These are phyloP conservation scores for Melieria picta DNA, from an alignment of 2,888 invertebrate genomes.

Conservation along the genomic window DNA sequence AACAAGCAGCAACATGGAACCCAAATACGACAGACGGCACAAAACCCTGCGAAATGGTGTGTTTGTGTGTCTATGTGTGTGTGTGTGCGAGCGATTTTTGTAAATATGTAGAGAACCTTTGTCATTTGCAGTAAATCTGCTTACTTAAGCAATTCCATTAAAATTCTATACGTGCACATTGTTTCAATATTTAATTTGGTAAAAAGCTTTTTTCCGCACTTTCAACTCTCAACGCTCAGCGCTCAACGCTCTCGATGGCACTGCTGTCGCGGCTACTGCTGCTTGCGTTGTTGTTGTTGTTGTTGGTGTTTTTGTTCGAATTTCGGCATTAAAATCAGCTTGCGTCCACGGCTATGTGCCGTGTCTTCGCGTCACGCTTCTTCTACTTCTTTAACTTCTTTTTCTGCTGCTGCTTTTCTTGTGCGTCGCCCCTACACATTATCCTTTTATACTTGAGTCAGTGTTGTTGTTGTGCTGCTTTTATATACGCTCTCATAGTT, in stretches of 20 bases:
- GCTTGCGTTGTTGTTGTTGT: background rate
- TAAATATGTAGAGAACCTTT: constrained; percentile 15
- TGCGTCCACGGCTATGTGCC: constrained; percentile 1
- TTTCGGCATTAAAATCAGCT: no score
- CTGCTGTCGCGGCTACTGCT: background rate
- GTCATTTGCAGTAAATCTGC: constrained; percentile 42
- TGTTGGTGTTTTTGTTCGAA: no score
- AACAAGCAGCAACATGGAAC: background rate
- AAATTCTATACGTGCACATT: constrained; percentile 60
- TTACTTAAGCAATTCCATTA: constrained; percentile 55
- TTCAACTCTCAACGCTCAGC: constrained; percentile 11
- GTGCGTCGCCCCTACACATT: no score
- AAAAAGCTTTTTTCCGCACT: constrained; percentile 51
- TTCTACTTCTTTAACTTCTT: background rate
- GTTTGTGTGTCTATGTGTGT: constrained; percentile 6
- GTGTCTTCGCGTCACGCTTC: no score
- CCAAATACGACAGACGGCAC: no score
- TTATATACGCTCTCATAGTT: no score
- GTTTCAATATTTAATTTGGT: constrained; percentile 59
- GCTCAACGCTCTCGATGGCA: background rate
- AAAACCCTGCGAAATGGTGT: constrained; percentile 16
- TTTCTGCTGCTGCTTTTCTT: background rate
- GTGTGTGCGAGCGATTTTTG: background rate
- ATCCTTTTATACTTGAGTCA: no score
- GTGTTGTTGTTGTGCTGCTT: no score